These are phyloP conservation scores for Parazoanthus darwini DNA, from an alignment of 92 coral and sea anemone species.

Conservation along the genomic window DNA sequence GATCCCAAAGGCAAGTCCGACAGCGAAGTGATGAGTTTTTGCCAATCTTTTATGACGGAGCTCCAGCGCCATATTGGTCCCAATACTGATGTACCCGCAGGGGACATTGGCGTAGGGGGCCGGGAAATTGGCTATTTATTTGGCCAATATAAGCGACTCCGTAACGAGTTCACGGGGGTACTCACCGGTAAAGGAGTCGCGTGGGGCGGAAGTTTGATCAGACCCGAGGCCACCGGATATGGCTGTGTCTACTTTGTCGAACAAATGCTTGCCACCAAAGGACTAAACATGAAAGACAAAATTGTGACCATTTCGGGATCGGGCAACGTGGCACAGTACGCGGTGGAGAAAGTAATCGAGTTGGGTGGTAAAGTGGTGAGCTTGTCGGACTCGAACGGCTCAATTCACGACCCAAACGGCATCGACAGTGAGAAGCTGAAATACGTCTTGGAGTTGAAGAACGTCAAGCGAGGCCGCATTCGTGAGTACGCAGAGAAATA, in stretches of 20 bases:
- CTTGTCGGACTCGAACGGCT: slow-evolving; percentile 79
- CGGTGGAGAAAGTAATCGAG: slow-evolving; percentile 68
- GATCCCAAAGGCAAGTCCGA: slow-evolving; percentile 91
- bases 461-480: slow-evolving; percentile 85
- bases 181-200: slow-evolving; percentile 78
- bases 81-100: slow-evolving; percentile 89
- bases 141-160: slow-evolving; percentile 86
- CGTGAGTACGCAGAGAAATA: slow-evolving; percentile 78
- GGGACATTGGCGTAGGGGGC: slow-evolving; percentile 90
- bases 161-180: slow-evolving; percentile 92
- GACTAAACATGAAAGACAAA: slow-evolving; percentile 68
- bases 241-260: slow-evolving; percentile 82
- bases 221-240: slow-evolving; percentile 92
- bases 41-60: slow-evolving; percentile 86
- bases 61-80: slow-evolving; percentile 88
- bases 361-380: slow-evolving; percentile 84
- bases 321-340: slow-evolving; percentile 88
- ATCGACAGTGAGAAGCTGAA: slow-evolving; percentile 71
- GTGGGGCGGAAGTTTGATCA: slow-evolving; percentile 83
- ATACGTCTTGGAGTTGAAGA: slow-evolving; percentile 80
- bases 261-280: slow-evolving; percentile 73
- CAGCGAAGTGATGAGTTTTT: slow-evolving; percentile 87
- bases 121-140: slow-evolving; percentile 87
- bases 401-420: slow-evolving; percentile 81
- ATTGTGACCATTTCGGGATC: slow-evolving; percentile 81